A percentile compares a stretch with the other conserved stretches of the same genome.
Conservation (phyloP, 2,113 vertebrate genomes). For the Mionectes macconnelli region DNA sequence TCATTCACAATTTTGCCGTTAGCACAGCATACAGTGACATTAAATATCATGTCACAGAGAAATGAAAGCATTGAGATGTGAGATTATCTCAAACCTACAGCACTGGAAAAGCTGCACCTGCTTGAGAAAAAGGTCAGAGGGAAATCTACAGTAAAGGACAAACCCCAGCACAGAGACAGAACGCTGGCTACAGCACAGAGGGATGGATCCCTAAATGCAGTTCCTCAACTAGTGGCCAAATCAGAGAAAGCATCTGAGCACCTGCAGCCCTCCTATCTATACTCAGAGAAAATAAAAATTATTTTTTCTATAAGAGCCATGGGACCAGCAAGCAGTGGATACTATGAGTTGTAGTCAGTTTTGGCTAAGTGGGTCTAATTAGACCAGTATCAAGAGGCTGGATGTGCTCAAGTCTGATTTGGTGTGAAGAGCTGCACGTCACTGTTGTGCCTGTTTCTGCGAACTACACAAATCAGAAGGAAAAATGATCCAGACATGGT, state of each 20-base stretch:
- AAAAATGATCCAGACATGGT: not conserved
- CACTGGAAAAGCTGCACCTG: not conserved
- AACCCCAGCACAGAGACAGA: not conserved
- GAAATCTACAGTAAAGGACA: not conserved
- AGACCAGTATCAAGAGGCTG: not conserved
- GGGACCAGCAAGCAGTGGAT: not conserved
- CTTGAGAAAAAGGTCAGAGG: not conserved
- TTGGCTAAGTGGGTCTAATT: not conserved
- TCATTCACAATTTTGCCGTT: not conserved
- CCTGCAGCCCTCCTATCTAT: not conserved
- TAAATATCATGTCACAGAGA: not conserved
- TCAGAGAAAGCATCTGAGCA: not conserved
- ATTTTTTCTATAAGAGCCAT: not conserved
- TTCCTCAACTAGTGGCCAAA: not conserved
- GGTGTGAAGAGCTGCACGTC: not conserved
- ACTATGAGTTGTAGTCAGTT: not conserved
- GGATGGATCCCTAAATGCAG: not conserved
- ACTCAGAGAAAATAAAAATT: not conserved
- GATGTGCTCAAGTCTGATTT: not conserved
- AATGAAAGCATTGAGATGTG: not conserved
- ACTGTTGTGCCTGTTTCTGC: not conserved
- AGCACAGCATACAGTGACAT: not conserved
- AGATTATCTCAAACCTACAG: not conserved
- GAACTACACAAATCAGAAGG: not conserved
- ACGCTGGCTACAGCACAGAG: not conserved